Evolutionary conservation across 2,113 vertebrate genomes (phyloP), one percentile per base, ranked within the genome.

Genomic region (Casuarius casuarius): DNA sequence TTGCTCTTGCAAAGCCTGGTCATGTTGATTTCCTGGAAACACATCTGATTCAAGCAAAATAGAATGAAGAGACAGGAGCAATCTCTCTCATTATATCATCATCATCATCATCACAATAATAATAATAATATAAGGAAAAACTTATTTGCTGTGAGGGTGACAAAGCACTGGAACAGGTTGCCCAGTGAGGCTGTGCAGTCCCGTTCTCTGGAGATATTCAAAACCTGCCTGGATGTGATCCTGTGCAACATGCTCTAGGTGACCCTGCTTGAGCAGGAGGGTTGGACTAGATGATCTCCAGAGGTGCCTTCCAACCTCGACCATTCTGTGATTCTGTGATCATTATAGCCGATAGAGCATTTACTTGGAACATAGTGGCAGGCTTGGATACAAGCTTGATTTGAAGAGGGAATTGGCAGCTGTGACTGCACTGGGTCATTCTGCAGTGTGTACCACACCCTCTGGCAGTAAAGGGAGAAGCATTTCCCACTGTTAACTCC

Each of bases 331-430:
- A 38, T 38, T 38, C 8, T 38, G 38, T 38, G 38, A 38, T 38
- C 38, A 59, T 68, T 67, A 87, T 6, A 1, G 2, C 21, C 0
- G 0, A 51, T n/a, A 78, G n/a, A 78, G 18, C 5, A 6, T 71
- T 93, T 75, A 49, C 18, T 15, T 81, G 73, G 62, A 75, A 68
- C 48, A 21, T 4, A 66, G 67, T 7, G 59, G 44, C 23, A 87
- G 62, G 22, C 44, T 35, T 79, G 62, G 56, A 11, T 72, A 21
- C 25, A 75, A 5, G 48, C 61, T 89, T 84, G 48, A 52, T 79
- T 74, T 85, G 10, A 48, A n/a, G 7, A 18, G 52, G 56, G 42
- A 87, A 9, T 71, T 76, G 84, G 48, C 78, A 95, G 58, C 48
- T 29, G 17, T 0, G 3, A 26, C 56, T 56, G 49, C n/a, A 26